Conservation (phyloP, 2,888 invertebrate genomes). For the Teleogryllus oceanicus region DNA sequence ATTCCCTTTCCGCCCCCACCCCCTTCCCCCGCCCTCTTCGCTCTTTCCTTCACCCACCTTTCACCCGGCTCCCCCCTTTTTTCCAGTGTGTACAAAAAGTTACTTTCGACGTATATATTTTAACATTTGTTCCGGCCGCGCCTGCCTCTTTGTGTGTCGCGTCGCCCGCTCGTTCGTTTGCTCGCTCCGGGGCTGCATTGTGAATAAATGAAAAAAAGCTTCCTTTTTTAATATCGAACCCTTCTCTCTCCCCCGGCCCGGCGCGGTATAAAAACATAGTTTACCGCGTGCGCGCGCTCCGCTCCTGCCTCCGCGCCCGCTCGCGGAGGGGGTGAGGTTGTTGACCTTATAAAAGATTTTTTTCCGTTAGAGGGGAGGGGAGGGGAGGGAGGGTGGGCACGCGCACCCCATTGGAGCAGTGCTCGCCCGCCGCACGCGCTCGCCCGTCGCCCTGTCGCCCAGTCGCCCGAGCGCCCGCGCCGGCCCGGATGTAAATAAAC, state of each 20-base stretch:
- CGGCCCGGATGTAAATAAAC: not conserved
- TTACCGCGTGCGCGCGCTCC: not conserved
- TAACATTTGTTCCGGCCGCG: slow-evolving; percentile 18
- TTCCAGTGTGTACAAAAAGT: not conserved
- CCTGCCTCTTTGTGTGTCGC: not conserved
- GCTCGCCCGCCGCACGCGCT: not conserved
- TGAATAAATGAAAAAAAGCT: slow-evolving; percentile 10
- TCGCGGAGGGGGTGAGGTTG: not conserved
- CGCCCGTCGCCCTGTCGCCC: not conserved
- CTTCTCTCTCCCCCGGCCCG: not conserved
- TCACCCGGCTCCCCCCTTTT: not conserved
- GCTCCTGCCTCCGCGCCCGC: no score
- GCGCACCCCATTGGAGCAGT: not conserved
- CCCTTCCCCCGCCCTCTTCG: not conserved
- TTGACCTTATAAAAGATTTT: slow-evolving; percentile 3
- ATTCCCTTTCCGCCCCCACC: not conserved
- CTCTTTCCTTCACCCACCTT: not conserved
- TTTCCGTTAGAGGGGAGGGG: slow-evolving; percentile 5
- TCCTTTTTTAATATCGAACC: slow-evolving; percentile 18
- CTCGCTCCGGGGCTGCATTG: slow-evolving; percentile 7
- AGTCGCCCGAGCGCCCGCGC: not conserved
- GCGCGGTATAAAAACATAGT: slow-evolving; percentile 10
- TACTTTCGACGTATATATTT: slow-evolving; percentile 18
- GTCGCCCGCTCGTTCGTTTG: not conserved
- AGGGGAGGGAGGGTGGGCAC: not conserved